phyloP scores from a whole-genome alignment of 2,888 invertebrate genomes.

The Camponotus fellah region DNA sequence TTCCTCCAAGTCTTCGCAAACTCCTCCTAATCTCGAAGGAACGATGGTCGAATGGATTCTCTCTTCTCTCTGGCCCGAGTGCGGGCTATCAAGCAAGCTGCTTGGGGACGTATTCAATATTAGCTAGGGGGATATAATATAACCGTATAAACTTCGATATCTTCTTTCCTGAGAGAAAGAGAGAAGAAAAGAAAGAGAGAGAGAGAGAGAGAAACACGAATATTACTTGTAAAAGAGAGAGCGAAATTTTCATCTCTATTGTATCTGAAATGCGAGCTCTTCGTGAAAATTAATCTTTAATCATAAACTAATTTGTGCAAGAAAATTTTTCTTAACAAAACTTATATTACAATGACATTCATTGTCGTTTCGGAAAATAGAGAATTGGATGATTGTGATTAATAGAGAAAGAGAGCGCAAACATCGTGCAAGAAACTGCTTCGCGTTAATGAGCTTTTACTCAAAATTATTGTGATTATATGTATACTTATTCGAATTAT shows the following conservation, averaged over 20 bases:
- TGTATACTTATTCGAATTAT: not conserved
- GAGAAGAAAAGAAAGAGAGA: not conserved
- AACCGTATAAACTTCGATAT: slow-evolving; percentile 58
- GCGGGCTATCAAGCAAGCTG: slow-evolving; percentile 47
- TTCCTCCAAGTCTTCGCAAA: slow-evolving; percentile 63
- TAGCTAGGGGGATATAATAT: slow-evolving; percentile 52
- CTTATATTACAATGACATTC: not conserved
- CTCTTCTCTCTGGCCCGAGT: slow-evolving; percentile 47
- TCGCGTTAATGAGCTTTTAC: slow-evolving; percentile 16
- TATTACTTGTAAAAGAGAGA: slow-evolving; percentile 50
- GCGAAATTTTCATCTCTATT: slow-evolving; percentile 40
- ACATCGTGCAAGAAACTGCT: not conserved
- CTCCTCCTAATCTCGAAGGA: slow-evolving; percentile 65
- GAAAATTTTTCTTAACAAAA: slow-evolving; percentile 11
- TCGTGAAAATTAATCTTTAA: slow-evolving; percentile 25
- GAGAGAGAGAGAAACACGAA: slow-evolving; percentile 8
- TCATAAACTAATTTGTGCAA: slow-evolving; percentile 17
- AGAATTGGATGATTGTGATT: slow-evolving; percentile 6
- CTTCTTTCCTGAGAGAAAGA: slow-evolving; percentile 25
- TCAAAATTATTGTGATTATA: not conserved
- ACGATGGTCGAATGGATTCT: slow-evolving; percentile 50
- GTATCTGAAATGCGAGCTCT: slow-evolving; percentile 9
- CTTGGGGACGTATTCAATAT: slow-evolving; percentile 56
- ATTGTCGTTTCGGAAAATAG: not conserved
- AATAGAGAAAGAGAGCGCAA: not conserved